These are phyloP conservation scores for Drosophila greeni DNA, from an alignment of 2,888 invertebrate species.

Conservation along the genomic window DNA sequence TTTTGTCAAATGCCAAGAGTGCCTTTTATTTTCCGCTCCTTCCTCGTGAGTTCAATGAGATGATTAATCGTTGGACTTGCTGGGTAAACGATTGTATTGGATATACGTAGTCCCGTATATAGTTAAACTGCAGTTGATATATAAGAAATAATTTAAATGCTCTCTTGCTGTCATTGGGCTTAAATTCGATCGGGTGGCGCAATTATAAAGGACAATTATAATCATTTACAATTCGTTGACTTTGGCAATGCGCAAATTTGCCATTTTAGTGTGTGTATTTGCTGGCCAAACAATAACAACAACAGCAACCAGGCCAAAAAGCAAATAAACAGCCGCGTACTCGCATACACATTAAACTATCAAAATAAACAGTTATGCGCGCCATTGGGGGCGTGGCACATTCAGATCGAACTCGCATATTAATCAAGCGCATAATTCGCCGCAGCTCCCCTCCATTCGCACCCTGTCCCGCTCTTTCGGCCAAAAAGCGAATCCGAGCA, in stretches of 20 bases:
- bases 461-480: not conserved
- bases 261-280: constrained; percentile 56
- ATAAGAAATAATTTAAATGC: constrained; percentile 20
- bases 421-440: constrained; percentile 71
- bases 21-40: constrained; percentile 14
- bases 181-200: constrained; percentile 53
- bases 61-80: constrained; percentile 56
- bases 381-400: constrained; percentile 25
- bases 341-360: constrained; percentile 51
- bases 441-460: constrained; percentile 9
- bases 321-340: constrained; percentile 50
- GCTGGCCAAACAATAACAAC: constrained; percentile 49
- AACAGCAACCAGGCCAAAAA: constrained; percentile 24
- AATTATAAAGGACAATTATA: constrained; percentile 50
- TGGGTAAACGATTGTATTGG: constrained; percentile 1
- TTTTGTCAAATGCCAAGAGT: constrained; percentile 28
- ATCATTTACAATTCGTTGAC: constrained; percentile 69
- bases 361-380: constrained; percentile 62
- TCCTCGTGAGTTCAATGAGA: constrained; percentile 11
- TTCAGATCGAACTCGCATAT: constrained; percentile 63
- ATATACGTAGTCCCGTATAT: not conserved
- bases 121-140: not conserved
- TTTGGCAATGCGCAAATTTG: constrained; percentile 65
- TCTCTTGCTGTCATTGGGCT: constrained; percentile 24
- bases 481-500: constrained; percentile 25